phyloP scores from a whole-genome alignment of 1,140 invertebrate genomes.

The Micrasema minimum region DNA sequence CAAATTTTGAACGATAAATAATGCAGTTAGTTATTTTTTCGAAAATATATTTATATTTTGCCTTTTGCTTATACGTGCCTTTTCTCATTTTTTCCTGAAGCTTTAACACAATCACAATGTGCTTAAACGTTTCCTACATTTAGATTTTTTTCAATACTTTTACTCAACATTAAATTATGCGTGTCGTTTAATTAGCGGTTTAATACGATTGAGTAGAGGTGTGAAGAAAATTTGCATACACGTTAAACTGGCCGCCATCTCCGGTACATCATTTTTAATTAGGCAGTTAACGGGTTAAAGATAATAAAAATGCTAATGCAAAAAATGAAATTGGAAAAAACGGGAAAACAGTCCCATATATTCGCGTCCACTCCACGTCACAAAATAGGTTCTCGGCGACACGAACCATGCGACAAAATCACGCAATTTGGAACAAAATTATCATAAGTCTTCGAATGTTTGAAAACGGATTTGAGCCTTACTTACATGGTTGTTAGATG shows the following conservation, averaged over 20 bases:
- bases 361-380: conserved; percentile 47
- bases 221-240: conserved; percentile 15
- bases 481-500: background rate
- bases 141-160: too few relatives aligned
- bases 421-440: conserved; percentile 47
- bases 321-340: conserved; percentile 24
- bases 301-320: conserved; percentile 52
- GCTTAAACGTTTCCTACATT: too few relatives aligned
- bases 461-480: conserved; percentile 14
- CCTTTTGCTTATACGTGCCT: too few relatives aligned
- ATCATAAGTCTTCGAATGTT: background rate
- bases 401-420: conserved; percentile 54
- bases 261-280: conserved; percentile 6
- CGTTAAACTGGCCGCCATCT: background rate
- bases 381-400: conserved; percentile 46
- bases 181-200: too few relatives aligned
- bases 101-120: too few relatives aligned
- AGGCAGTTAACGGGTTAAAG: conserved; percentile 34
- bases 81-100: too few relatives aligned
- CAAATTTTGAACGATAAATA: too few relatives aligned
- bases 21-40: too few relatives aligned
- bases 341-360: background rate
- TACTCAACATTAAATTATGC: too few relatives aligned
- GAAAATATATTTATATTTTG: too few relatives aligned
- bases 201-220: background rate